A percentile compares a stretch with the other conserved stretches of the same genome.
These are phyloP conservation scores for Drosophila grimshawi DNA, from an alignment of 1,140 invertebrate species.

Conservation along the genomic window DNA sequence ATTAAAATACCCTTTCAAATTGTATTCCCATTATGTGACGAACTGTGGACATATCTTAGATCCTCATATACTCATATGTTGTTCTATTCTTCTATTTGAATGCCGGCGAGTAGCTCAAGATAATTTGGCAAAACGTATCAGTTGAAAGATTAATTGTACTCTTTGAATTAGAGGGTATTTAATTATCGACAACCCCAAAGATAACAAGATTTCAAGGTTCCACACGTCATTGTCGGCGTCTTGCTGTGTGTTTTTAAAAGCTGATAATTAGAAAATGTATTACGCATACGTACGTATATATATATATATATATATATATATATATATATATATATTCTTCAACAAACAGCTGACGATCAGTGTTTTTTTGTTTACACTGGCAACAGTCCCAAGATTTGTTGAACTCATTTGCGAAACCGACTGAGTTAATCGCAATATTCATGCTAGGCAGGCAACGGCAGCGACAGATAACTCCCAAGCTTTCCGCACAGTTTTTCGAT, in stretches of 20 bases:
- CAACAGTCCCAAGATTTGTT: conserved; percentile 35
- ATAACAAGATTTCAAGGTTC: conserved; percentile 52
- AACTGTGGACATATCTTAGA: neutral
- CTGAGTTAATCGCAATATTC: conserved; percentile 38
- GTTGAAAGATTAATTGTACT: neutral
- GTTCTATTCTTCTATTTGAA: no score
- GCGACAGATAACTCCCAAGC: conserved; percentile 31
- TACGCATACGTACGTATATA: neutral
- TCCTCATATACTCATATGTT: no score
- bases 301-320: conserved; percentile 1
- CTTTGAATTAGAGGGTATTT: neutral
- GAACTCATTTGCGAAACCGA: conserved; percentile 30
- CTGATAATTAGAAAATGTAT: conserved; percentile 40
- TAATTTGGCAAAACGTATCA: no score
- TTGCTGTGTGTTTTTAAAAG: conserved; percentile 23
- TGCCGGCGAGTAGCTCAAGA: no score
- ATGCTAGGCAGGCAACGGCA: neutral
- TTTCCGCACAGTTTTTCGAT: conserved; percentile 38
- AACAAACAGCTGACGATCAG: conserved; percentile 64
- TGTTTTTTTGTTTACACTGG: conserved; percentile 67
- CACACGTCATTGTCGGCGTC: conserved; percentile 17
- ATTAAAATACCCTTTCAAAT: neutral
- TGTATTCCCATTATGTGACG: neutral
- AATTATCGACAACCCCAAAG: neutral
- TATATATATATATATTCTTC: neutral